phyloP scores from a whole-genome alignment of 2,113 vertebrate species.

The Chauna torquata region DNA sequence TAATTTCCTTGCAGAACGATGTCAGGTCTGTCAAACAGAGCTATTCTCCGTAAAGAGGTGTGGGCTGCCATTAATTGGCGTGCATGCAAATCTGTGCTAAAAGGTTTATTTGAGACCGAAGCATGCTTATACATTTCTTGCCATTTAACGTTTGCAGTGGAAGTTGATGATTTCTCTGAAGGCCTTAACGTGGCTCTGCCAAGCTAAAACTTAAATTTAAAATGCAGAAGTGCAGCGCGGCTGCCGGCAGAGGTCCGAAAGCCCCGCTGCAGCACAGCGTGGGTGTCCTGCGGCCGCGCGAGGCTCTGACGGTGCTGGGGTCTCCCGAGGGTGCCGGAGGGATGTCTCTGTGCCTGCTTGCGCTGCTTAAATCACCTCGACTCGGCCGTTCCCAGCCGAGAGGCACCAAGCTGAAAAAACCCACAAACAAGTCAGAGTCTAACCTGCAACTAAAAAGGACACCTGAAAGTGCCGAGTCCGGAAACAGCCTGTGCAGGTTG shows the following conservation, averaged over 20 bases:
- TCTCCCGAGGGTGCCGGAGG: no score
- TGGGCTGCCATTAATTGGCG: neutral
- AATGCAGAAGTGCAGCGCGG: neutral
- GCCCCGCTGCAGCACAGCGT: no score
- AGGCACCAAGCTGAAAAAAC: neutral
- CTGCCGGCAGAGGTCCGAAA: neutral
- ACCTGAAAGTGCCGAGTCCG: neutral
- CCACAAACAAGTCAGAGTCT: neutral
- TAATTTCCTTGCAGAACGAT: neutral
- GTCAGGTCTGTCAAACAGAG: neutral
- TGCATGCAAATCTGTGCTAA: neutral
- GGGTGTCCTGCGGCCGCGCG: no score
- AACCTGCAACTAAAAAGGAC: rapidly evolving
- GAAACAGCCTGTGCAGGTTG: neutral
- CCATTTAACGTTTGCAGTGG: no score
- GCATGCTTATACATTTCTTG: neutral
- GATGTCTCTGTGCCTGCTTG: no score
- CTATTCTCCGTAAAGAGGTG: neutral
- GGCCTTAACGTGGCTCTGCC: neutral
- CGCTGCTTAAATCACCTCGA: no score
- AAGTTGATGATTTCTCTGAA: neutral
- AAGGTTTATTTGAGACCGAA: neutral
- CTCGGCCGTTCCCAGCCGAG: neutral
- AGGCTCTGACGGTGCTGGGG: no score
- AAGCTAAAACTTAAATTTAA: neutral